A percentile compares a stretch with the other conserved stretches of the same genome.
These are phyloP conservation scores for Tenualosa thibaudeaui DNA, from an alignment of 2,797 vertebrate genomes.

Conservation along the genomic window DNA sequence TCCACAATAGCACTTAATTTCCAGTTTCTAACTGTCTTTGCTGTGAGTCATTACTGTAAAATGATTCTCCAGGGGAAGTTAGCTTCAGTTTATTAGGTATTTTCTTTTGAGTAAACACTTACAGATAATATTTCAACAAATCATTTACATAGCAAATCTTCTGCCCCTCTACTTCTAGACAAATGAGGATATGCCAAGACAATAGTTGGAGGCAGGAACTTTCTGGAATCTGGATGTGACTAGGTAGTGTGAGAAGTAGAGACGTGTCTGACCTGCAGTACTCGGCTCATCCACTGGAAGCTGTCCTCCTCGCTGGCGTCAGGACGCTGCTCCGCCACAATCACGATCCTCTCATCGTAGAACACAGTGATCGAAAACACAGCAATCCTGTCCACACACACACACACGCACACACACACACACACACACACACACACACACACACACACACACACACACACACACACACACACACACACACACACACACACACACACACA, in stretches of 20 bases:
- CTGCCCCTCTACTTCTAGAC: no score
- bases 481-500: background rate
- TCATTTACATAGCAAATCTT: background rate
- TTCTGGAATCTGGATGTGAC: background rate
- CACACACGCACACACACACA: background rate
- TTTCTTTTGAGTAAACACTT: background rate
- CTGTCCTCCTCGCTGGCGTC: conserved; percentile 97
- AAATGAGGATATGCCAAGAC: no score
- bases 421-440: conserved; percentile 24
- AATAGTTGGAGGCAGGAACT: background rate
- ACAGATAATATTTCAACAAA: no score
- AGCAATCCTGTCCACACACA: conserved; percentile 79
- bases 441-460: conserved; percentile 5
- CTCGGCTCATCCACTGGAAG: conserved; percentile 98
- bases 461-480: conserved; percentile 17
- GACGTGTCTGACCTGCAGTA: conserved; percentile 81
- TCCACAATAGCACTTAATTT: background rate
- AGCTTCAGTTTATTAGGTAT: background rate
- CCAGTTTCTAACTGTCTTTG: background rate
- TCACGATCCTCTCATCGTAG: conserved; percentile 95
- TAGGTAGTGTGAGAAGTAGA: no score
- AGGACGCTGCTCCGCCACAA: conserved; percentile 94
- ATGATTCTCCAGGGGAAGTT: background rate
- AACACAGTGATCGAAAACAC: conserved; percentile 96
- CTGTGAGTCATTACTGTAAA: background rate